These are phyloP conservation scores for Takifugu flavidus DNA, from an alignment of 2,113 vertebrate species.

Conservation along the genomic window DNA sequence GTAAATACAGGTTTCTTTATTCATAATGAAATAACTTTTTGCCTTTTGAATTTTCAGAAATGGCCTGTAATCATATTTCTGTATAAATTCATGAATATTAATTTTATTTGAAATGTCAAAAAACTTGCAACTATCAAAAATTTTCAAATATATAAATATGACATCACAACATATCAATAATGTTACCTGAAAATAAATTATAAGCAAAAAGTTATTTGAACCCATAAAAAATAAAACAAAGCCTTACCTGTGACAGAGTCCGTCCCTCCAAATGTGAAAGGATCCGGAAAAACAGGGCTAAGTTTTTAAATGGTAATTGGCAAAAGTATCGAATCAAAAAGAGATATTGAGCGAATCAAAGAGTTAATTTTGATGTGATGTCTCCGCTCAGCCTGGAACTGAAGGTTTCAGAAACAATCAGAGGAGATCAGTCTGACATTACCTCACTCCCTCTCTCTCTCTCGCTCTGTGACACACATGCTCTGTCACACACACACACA, in stretches of 20 bases:
- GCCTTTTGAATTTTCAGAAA: too few species aligned
- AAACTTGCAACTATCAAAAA: neutral
- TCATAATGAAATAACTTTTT: too few species aligned
- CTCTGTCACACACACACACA: conserved; percentile 6
- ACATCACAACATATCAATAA: neutral
- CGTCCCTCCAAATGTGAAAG: neutral
- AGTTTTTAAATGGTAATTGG: neutral
- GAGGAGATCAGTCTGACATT: neutral
- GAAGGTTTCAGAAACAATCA: conserved; percentile 10
- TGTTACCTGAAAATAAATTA: neutral
- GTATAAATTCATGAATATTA: neutral
- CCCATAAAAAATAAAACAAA: neutral
- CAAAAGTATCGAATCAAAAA: neutral
- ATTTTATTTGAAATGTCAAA: neutral
- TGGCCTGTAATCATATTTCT: neutral
- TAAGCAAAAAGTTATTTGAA: neutral
- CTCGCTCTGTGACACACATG: neutral
- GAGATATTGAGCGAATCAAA: too few species aligned
- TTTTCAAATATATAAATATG: too few species aligned
- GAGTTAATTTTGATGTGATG: neutral
- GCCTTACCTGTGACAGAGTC: neutral
- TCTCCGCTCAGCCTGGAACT: conserved; percentile 27
- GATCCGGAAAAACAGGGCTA: neutral
- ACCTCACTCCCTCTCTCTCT: conserved; percentile 12
- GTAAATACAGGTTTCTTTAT: too few species aligned